Conservation (phyloP, 2,113 vertebrate species). For the Alosa alosa region DNA sequence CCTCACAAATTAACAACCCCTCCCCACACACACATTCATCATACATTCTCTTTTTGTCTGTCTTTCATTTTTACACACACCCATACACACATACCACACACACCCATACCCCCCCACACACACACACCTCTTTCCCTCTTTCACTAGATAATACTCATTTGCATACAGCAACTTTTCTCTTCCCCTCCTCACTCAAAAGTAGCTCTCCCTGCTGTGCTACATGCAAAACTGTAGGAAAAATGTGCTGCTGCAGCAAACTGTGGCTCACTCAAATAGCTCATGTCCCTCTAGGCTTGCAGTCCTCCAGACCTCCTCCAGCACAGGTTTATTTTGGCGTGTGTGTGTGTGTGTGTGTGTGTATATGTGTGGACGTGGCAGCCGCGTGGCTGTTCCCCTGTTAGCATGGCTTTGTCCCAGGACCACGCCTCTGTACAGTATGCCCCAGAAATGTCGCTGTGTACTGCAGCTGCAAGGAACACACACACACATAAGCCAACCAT, state of each 20-base stretch:
- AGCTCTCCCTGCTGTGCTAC: neutral
- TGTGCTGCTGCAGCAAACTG: neutral
- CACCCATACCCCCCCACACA: neutral
- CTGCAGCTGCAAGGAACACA: neutral
- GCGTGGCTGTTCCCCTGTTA: neutral
- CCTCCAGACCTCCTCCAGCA: neutral
- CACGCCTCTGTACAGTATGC: slow-evolving; percentile 2
- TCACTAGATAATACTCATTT: neutral
- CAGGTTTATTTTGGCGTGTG: neutral
- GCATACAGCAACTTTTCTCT: neutral
- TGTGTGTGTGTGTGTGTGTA: neutral
- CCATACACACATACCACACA: slow-evolving; percentile 18
- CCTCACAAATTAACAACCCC: neutral
- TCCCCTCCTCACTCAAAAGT: neutral
- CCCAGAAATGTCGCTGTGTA: slow-evolving; percentile 3
- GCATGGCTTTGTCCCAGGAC: neutral
- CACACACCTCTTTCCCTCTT: neutral
- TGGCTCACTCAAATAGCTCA: neutral
- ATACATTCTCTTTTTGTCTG: too few relatives aligned
- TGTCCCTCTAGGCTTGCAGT: neutral
- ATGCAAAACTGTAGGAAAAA: neutral
- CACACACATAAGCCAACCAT: neutral
- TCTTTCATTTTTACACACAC: neutral
- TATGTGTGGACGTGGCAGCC: neutral
- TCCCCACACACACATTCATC: slow-evolving; percentile 7